Evolutionary conservation across 1,140 invertebrate genomes (phyloP).

Genomic region (Rhynchophorus ferrugineus): DNA sequence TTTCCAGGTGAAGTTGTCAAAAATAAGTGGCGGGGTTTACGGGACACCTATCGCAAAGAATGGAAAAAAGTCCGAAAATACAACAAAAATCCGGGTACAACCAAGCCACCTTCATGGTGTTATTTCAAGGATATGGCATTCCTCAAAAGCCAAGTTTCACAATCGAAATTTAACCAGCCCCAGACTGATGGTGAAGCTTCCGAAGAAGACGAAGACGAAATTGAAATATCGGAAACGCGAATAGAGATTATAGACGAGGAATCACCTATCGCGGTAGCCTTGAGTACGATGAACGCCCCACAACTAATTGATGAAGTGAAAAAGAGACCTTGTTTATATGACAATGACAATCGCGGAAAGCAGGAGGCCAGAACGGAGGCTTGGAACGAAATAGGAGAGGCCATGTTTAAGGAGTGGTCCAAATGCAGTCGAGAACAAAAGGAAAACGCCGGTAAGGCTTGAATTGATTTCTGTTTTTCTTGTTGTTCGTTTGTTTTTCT

Average conservation of each 20-base stretch:
- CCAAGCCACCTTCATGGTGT: no score
- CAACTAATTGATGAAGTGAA: constrained; percentile 28
- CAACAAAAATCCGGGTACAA: no score
- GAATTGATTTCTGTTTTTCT: neutral
- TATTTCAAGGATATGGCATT: no score
- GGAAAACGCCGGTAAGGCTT: constrained; percentile 25
- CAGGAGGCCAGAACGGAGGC: constrained; percentile 18
- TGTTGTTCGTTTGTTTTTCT: neutral
- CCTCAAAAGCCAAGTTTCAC: no score
- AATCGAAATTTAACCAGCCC: no score
- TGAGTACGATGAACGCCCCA: constrained; percentile 17
- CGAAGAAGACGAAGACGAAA: no score
- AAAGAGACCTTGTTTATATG: constrained; percentile 28
- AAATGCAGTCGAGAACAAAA: constrained; percentile 16
- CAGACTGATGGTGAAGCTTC: no score
- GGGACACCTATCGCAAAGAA: no score
- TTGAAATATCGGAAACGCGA: neutral
- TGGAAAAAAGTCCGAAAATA: no score
- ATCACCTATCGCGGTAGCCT: neutral
- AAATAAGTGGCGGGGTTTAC: no score
- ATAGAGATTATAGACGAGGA: neutral
- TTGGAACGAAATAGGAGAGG: constrained; percentile 27
- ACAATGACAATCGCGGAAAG: constrained; percentile 13
- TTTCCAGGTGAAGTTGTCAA: no score
- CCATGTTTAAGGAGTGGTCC: constrained; percentile 20